Base-by-base conservation (phyloP, 2,888 invertebrate species). In the Caenorhabditis becei region DNA sequence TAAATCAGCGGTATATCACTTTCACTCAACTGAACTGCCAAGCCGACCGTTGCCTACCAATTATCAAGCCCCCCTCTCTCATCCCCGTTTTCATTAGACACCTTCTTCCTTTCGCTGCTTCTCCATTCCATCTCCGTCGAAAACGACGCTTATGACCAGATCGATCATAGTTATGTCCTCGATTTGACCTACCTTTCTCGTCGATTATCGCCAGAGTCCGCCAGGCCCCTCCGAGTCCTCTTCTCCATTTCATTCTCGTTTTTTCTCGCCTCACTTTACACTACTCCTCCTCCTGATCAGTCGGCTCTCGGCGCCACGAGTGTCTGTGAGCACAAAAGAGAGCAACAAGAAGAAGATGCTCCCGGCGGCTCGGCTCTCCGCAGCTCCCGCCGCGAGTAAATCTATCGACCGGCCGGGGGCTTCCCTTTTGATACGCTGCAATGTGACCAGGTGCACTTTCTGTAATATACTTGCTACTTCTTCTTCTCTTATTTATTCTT, bases 1-100 rank as follows among this genome's bases (percentile, higher is more conserved):
- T 72, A 65, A 72, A 72, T 65, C 63, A 74, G 59, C 74, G 74
- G 74, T 74, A 74, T 74, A 74, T 74, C 74, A 74, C 74, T 74
- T 74, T 74, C 74, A 74, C 74, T 74, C 51, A 47, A 72, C 72
- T 72, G 72, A 41, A 41, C 41, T 41, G 41, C 41, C 65, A 63
- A 72, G 63, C 44, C 71, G 70, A 62, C 71, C 71, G 71, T 71
- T 71, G 71, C 74, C 49, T 74, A 74, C 74, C 74, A 74, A 74
- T 74, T 74, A 74, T 74, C 66, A 74, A 74, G 65, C 53, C 49
- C 35, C 35, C 61, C 23, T 63, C 54, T 62, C n/a, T 16, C 65
- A 53, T 62, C 54, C 58, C 23, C 32, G 32, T 65, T 72, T 63
- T 58, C 58, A 74, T 74, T 59, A 74, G 66, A 74, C 66, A 66